These are phyloP conservation scores for Drosophila kurseongensis DNA, from an alignment of 1,140 invertebrate genomes.

Conservation along the genomic window DNA sequence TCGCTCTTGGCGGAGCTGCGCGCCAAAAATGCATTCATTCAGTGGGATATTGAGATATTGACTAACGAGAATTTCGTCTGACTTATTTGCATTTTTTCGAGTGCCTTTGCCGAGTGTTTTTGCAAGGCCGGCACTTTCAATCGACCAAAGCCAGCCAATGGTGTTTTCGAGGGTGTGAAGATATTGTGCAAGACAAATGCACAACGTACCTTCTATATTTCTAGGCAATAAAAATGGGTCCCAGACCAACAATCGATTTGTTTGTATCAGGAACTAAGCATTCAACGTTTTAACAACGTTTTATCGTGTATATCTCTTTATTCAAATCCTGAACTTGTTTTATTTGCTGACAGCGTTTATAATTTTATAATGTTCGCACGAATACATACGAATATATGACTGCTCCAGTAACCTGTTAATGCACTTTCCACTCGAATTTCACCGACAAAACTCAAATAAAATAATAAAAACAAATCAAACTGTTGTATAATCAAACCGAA, in stretches of 20 bases:
- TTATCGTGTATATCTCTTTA: slow-evolving; percentile 1
- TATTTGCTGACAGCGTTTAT: not conserved
- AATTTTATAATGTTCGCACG: slow-evolving; percentile 1
- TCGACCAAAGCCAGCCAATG: slow-evolving; percentile 19
- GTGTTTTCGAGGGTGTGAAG: slow-evolving; percentile 16
- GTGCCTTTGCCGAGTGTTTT: slow-evolving; percentile 37
- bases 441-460: slow-evolving; percentile 28
- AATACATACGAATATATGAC: not conserved
- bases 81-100: slow-evolving; percentile 51
- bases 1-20: slow-evolving; percentile 36
- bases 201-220: slow-evolving; percentile 14
- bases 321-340: slow-evolving; percentile 29
- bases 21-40: slow-evolving; percentile 53
- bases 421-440: slow-evolving; percentile 9
- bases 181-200: not conserved
- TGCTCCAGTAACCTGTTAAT: slow-evolving; percentile 54
- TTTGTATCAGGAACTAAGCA: slow-evolving; percentile 15
- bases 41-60: slow-evolving; percentile 23
- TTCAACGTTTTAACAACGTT: not conserved
- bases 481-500: slow-evolving; percentile 37
- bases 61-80: slow-evolving; percentile 53
- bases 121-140: slow-evolving; percentile 39
- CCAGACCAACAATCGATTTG: not conserved
- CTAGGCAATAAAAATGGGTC: not conserved
- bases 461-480: slow-evolving; percentile 13